Conservation (phyloP, 2,888 invertebrate genomes). For the Lycophotia porphyrea region DNA sequence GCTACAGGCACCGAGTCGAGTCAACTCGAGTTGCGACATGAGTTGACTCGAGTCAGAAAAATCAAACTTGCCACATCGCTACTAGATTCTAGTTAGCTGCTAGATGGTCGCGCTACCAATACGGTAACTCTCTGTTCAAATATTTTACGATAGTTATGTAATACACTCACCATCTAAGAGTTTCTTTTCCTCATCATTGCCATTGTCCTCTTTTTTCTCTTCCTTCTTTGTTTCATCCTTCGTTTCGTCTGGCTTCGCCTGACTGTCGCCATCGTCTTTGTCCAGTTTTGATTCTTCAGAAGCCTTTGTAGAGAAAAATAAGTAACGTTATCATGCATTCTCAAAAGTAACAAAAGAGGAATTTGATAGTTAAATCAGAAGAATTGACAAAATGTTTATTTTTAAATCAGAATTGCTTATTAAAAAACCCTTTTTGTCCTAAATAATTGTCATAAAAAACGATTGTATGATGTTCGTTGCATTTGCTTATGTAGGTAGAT, state of each 20-base stretch:
- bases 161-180: constrained; percentile 92
- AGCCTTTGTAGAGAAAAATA: constrained; percentile 67
- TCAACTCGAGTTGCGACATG: neutral
- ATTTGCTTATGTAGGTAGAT: neutral
- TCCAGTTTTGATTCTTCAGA: constrained; percentile 81
- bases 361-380: too few species aligned
- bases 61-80: too few species aligned
- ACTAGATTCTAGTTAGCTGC: too few species aligned
- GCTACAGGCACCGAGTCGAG: neutral
- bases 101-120: too few species aligned
- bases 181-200: constrained; percentile 91
- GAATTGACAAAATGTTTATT: too few species aligned
- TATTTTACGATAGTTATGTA: neutral
- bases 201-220: constrained; percentile 85
- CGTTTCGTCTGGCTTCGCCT: constrained; percentile 84
- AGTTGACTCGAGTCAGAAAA: too few species aligned
- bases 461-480: neutral
- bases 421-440: too few species aligned
- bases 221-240: constrained; percentile 90
- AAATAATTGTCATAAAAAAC: neutral
- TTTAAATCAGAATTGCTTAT: too few species aligned
- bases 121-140: neutral
- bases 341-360: too few species aligned
- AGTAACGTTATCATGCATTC: neutral
- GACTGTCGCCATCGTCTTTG: constrained; percentile 83